Percentiles rank a stretch among this genome's conserved stretches.
These are phyloP conservation scores for Nasonia oneida DNA, from an alignment of 2,888 invertebrate species.

Conservation along the genomic window DNA sequence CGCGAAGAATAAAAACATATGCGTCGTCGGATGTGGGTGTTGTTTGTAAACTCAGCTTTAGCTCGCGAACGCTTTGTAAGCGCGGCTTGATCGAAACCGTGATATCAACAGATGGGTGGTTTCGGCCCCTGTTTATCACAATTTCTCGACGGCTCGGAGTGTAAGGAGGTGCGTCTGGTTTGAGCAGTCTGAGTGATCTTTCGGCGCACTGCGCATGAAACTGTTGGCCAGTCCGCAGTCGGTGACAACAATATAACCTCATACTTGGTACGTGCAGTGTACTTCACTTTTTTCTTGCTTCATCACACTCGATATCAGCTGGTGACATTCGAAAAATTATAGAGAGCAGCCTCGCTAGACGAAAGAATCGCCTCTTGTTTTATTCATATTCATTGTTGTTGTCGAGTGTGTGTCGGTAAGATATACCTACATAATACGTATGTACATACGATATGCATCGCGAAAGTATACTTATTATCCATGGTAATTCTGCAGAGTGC, in stretches of 20 bases:
- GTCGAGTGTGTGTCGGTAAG: not conserved
- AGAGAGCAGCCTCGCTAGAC: not conserved
- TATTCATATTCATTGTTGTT: not conserved
- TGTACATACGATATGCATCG: not conserved
- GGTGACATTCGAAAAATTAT: not conserved
- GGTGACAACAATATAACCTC: constrained; percentile 36
- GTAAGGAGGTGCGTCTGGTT: not conserved
- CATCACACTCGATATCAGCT: not conserved
- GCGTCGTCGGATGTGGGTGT: not conserved
- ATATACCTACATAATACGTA: too few relatives aligned
- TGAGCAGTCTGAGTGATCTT: not conserved
- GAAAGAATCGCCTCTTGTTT: not conserved
- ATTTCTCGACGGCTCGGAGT: constrained; percentile 11
- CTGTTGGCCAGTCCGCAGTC: not conserved
- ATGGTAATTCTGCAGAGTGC: too few relatives aligned
- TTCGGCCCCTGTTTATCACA: constrained; percentile 35
- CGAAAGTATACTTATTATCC: not conserved
- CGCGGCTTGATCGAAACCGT: not conserved
- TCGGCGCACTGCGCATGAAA: constrained; percentile 24
- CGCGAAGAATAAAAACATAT: not conserved
- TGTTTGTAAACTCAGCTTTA: constrained; percentile 24
- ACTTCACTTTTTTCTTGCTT: not conserved
- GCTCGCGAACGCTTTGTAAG: not conserved
- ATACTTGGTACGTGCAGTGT: not conserved
- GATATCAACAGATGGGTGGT: constrained; percentile 58